Conservation (phyloP, 2,888 invertebrate species). For the Microctonus hyperodae region DNA sequence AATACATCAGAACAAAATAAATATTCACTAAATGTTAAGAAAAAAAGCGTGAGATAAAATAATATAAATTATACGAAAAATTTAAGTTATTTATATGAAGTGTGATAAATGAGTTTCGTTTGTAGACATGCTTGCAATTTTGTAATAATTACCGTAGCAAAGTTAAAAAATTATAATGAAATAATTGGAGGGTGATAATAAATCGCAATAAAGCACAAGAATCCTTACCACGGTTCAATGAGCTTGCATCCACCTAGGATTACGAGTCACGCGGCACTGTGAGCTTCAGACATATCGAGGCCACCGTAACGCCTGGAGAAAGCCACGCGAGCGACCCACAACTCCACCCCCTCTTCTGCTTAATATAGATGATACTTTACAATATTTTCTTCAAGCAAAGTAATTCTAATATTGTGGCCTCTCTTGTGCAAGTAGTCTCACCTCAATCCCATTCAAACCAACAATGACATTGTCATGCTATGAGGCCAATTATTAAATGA, state of each 20-base stretch:
- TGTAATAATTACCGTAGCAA: not conserved
- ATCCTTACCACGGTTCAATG: slow-evolving; percentile 40
- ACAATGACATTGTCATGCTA: not conserved
- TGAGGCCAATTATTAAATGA: not conserved
- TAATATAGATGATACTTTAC: slow-evolving; percentile 31
- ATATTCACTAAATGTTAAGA: too few species aligned
- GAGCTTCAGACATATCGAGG: slow-evolving; percentile 57
- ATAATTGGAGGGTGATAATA: slow-evolving; percentile 12
- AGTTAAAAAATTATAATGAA: not conserved
- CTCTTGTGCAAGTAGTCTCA: slow-evolving; percentile 1
- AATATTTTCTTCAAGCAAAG: slow-evolving; percentile 39
- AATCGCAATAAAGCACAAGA: slow-evolving; percentile 31
- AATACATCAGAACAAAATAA: too few species aligned
- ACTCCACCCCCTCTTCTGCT: slow-evolving; percentile 29
- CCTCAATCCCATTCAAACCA: not conserved
- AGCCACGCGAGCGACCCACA: slow-evolving; percentile 44
- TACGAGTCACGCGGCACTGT: slow-evolving; percentile 58
- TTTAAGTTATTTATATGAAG: too few species aligned
- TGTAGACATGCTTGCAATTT: slow-evolving; percentile 1
- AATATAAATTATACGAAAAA: too few species aligned
- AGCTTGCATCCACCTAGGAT: slow-evolving; percentile 51
- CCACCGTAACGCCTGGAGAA: slow-evolving; percentile 50
- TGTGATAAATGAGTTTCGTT: not conserved
- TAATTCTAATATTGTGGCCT: slow-evolving; percentile 28
- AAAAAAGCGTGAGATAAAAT: not conserved